Evolutionary conservation across 2,113 vertebrate species (phyloP).

Genomic region (Lepidiolamprologus cunningtoni): DNA sequence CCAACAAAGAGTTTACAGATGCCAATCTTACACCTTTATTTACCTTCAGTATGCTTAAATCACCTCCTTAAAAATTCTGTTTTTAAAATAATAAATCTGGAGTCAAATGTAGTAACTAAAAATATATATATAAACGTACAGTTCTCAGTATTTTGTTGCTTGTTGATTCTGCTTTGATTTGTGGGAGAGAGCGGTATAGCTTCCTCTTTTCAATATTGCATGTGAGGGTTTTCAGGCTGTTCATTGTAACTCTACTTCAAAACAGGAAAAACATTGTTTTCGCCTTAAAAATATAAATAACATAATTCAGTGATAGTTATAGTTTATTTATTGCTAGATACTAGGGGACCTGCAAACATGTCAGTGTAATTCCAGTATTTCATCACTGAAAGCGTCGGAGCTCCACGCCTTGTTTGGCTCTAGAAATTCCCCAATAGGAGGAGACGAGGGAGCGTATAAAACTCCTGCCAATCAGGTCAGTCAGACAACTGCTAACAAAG

Average conservation of each 20-base stretch:
- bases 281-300: not conserved
- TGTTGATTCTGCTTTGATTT: not conserved
- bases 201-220: not conserved
- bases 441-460: not conserved
- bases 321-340: not conserved
- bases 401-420: not conserved
- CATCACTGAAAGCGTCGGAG: accelerated
- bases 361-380: not conserved
- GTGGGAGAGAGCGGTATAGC: accelerated
- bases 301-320: not conserved
- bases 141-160: not conserved
- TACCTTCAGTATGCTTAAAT: not conserved
- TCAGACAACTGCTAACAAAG: not conserved
- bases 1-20: not conserved
- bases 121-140: accelerated
- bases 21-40: not conserved
- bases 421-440: not conserved
- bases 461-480: not conserved
- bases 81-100: not conserved
- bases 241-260: not conserved
- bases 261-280: not conserved
- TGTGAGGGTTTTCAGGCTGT: accelerated
- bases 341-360: not conserved
- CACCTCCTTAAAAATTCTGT: not conserved
- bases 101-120: not conserved